These are phyloP conservation scores for Psittacula cyanocephala DNA, from an alignment of 2,113 vertebrate genomes.

Conservation along the genomic window DNA sequence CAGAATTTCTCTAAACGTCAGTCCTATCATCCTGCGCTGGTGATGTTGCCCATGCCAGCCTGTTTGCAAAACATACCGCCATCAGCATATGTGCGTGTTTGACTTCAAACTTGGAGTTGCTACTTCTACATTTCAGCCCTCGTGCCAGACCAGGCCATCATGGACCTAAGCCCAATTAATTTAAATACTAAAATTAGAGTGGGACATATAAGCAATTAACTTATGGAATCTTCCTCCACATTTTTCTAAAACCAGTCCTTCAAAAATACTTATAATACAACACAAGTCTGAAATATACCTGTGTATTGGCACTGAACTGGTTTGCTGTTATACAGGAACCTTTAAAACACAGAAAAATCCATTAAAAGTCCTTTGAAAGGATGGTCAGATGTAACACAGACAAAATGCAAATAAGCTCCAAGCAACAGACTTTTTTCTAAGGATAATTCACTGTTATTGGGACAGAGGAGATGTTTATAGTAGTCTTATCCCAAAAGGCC, in stretches of 20 bases:
- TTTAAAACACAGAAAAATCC: neutral
- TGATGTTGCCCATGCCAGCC: neutral
- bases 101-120: neutral
- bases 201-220: neutral
- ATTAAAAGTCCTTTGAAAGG: neutral
- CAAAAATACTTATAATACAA: neutral
- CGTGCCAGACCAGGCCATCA: neutral
- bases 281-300: neutral
- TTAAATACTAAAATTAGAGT: neutral
- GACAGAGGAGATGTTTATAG: conserved; percentile 1
- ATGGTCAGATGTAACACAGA: neutral
- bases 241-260: neutral
- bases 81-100: neutral
- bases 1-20: neutral
- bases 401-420: neutral
- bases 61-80: neutral
- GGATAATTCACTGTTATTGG: neutral
- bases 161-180: neutral
- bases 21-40: neutral
- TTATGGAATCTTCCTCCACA: neutral
- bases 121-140: neutral
- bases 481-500: neutral
- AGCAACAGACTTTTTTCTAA: neutral
- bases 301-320: neutral
- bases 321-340: neutral